Base-by-base conservation (phyloP, 2,797 vertebrate species). In the Halcyon badia region DNA sequence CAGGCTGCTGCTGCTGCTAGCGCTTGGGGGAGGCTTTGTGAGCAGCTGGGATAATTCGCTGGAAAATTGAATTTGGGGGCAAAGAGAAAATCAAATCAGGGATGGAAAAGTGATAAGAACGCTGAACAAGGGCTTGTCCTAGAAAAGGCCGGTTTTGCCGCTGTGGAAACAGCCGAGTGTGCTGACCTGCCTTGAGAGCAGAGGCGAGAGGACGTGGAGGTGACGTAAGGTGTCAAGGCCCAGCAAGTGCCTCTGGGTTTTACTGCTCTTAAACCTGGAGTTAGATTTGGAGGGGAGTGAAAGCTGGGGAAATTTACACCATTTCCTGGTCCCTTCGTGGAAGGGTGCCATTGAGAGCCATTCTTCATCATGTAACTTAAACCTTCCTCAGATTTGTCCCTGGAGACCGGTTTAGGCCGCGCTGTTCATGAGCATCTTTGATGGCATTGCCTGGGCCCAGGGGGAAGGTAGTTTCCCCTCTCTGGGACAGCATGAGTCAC, bases 41-140 rank as follows among this genome's bases (percentile, higher is more conserved):
- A 88, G 79, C 78, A 66, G 60, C 85, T 86, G 60, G 66, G 24
- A 41, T 60, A 51, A 92, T 95, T 87, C 86, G 77, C 61, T 62
- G 69, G 72, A 46, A 92, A 97, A 94, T 81, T 82, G 82, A 57
- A 90, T 96, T 87, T 57, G 42, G n/a, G 61, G 57, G 57, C 89
- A 82, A 64, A 84, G 77, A 72, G 75, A 83, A 97, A 85, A 97
- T 95, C 87, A 88, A 18, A 95, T 83, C 20, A 42, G 37, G 46
- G 87, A 62, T 5, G 64, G 49, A 68, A 88, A 65, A 96, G 83
- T 42, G 90, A 62, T 72, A 86, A 81, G 95, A 93, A 95, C 83
- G 84, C 84, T 88, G 86, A 91, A 81, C 64, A 51, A 86, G 65
- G 69, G 33, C 35, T 88, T 82, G 72, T 62, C 54, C 8, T 62